These are phyloP conservation scores for Leistus spinibarbis DNA, from an alignment of 2,888 invertebrate genomes.

Conservation along the genomic window DNA sequence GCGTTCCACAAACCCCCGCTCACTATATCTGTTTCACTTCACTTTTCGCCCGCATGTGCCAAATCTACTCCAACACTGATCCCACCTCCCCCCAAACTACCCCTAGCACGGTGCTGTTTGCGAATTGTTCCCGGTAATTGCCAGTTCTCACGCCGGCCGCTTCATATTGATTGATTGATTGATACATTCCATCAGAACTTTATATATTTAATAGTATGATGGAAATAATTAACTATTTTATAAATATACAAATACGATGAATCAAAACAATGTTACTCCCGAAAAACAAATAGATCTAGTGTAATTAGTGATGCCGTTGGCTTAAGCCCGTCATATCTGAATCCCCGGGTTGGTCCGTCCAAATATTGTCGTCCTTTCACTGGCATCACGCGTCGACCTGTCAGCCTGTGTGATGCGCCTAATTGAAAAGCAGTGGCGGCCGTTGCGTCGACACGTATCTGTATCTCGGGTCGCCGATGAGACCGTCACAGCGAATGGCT, in stretches of 20 bases:
- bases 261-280: too few relatives aligned
- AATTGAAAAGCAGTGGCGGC: slow-evolving; percentile 49
- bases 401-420: slow-evolving; percentile 36
- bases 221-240: background rate
- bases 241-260: background rate
- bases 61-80: background rate
- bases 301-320: background rate
- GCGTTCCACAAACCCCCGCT: too few relatives aligned
- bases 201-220: background rate
- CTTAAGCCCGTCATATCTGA: background rate
- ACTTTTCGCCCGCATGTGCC: background rate
- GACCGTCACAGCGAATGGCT: slow-evolving; percentile 54
- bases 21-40: background rate
- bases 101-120: background rate
- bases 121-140: slow-evolving; percentile 2
- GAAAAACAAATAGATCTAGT: too few relatives aligned
- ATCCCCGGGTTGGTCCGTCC: background rate
- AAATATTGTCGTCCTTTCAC: background rate
- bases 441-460: slow-evolving; percentile 36
- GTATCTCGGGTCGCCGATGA: slow-evolving; percentile 54
- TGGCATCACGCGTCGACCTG: slow-evolving; percentile 8
- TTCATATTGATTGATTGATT: slow-evolving; percentile 9
- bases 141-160: background rate
- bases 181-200: background rate
- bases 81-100: background rate